Evolutionary conservation across 2,113 vertebrate genomes (phyloP).

Genomic region (Rhinoderma darwinii): DNA sequence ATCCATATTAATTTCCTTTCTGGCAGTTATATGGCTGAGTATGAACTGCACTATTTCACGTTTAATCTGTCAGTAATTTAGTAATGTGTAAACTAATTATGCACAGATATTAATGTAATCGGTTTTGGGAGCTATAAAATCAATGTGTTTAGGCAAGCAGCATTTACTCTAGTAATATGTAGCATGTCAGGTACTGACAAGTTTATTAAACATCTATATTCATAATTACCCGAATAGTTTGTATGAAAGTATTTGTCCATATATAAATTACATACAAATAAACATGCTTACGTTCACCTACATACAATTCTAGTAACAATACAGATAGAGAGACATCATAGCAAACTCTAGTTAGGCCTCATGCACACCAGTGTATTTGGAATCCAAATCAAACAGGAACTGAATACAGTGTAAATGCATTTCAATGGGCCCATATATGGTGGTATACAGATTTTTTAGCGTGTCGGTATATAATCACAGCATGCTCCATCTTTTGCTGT

Average conservation of each 20-base stretch:
- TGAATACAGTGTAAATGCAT: no score
- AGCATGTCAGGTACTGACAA: conserved; percentile 85
- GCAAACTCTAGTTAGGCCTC: background rate
- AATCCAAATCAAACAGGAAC: no score
- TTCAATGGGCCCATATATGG: no score
- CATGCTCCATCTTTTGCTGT: no score
- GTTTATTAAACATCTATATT: conserved; percentile 69
- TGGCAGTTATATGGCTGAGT: conserved; percentile 94
- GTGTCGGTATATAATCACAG: no score
- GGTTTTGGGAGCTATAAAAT: conserved; percentile 94
- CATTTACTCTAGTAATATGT: conserved; percentile 82
- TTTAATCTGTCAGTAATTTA: conserved; percentile 99
- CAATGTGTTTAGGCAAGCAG: conserved; percentile 93
- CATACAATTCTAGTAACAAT: background rate
- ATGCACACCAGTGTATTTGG: background rate
- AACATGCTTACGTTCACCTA: background rate
- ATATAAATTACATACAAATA: background rate
- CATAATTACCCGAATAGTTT: conserved; percentile 3
- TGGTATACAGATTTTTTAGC: no score
- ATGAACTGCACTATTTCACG: conserved; percentile 98
- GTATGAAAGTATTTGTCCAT: background rate
- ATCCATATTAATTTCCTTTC: conserved; percentile 99
- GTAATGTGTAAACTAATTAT: conserved; percentile 99
- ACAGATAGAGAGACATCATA: no score
- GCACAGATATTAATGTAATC: conserved; percentile 98